phyloP scores from a whole-genome alignment of 2,888 invertebrate genomes.

The Drosophila gaucha region DNA sequence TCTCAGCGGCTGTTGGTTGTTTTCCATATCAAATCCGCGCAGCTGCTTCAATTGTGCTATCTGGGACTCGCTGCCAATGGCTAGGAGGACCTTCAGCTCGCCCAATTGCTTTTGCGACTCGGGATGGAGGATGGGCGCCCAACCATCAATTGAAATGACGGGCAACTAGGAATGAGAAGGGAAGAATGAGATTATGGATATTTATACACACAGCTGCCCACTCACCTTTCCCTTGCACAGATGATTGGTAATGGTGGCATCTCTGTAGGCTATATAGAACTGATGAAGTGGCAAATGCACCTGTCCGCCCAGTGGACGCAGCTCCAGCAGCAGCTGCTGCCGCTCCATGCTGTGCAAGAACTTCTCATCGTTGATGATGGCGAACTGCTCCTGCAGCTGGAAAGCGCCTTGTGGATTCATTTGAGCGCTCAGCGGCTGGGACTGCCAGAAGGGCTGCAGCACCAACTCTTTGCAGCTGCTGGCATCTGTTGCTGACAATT shows the following conservation, averaged over 20 bases:
- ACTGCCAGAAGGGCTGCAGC: conserved; percentile 83
- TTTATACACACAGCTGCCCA: not conserved
- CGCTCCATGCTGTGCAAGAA: conserved; percentile 86
- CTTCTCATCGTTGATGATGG: conserved; percentile 86
- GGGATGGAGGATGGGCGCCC: conserved; percentile 85
- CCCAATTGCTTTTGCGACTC: conserved; percentile 85
- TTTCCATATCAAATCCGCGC: conserved; percentile 68
- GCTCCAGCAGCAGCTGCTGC: conserved; percentile 86
- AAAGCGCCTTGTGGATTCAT: conserved; percentile 61
- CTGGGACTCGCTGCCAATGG: conserved; percentile 87
- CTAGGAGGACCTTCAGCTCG: conserved; percentile 86
- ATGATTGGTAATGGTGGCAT: conserved; percentile 86
- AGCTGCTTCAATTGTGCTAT: conserved; percentile 86
- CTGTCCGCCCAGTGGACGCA: conserved; percentile 85
- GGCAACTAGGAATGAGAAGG: conserved; percentile 86
- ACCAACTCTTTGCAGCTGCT: conserved; percentile 60
- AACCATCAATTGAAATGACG: conserved; percentile 87
- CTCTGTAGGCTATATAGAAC: conserved; percentile 87
- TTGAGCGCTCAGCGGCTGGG: conserved; percentile 61
- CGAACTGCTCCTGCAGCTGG: conserved; percentile 85
- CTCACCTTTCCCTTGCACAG: conserved; percentile 86
- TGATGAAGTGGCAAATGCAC: conserved; percentile 87
- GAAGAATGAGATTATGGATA: not conserved
- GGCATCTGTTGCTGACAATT: conserved; percentile 45
- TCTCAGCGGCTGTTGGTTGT: conserved; percentile 37